phyloP scores from a whole-genome alignment of 2,797 vertebrate species.

The Falco columbarius region DNA sequence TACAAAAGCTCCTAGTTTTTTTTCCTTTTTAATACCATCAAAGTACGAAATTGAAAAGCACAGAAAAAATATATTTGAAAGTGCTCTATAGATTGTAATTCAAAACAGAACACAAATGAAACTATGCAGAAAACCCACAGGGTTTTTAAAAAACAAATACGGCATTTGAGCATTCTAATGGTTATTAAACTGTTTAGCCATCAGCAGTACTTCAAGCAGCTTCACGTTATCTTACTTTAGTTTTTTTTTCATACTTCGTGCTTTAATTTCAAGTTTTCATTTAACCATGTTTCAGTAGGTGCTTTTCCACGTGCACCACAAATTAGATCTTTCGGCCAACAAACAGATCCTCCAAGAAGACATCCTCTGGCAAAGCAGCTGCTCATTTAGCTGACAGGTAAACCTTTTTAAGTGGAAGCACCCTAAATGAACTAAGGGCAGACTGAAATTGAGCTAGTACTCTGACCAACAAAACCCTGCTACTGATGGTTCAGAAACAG shows the following conservation, averaged over 20 bases:
- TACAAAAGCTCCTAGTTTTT: neutral
- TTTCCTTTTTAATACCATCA: neutral
- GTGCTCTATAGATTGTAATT: neutral
- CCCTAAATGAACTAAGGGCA: neutral
- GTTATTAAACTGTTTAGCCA: neutral
- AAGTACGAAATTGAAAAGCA: neutral
- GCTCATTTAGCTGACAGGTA: neutral
- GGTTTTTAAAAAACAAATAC: fast-evolving
- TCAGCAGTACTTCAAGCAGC: neutral
- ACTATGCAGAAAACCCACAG: neutral
- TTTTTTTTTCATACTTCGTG: neutral
- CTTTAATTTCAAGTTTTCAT: neutral
- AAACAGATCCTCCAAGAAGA: fast-evolving
- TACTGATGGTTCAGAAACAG: fast-evolving
- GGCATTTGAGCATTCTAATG: neutral
- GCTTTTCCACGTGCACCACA: neutral
- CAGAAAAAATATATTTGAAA: fast-evolving
- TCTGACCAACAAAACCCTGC: neutral
- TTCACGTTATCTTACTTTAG: fast-evolving
- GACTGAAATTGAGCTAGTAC: fast-evolving
- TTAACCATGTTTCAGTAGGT: neutral
- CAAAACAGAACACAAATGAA: neutral
- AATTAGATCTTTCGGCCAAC: neutral
- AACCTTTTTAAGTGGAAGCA: fast-evolving
- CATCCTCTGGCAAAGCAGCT: neutral